These are phyloP conservation scores for Procambarus clarkii DNA, from an alignment of 1,140 invertebrate species.

Conservation along the genomic window DNA sequence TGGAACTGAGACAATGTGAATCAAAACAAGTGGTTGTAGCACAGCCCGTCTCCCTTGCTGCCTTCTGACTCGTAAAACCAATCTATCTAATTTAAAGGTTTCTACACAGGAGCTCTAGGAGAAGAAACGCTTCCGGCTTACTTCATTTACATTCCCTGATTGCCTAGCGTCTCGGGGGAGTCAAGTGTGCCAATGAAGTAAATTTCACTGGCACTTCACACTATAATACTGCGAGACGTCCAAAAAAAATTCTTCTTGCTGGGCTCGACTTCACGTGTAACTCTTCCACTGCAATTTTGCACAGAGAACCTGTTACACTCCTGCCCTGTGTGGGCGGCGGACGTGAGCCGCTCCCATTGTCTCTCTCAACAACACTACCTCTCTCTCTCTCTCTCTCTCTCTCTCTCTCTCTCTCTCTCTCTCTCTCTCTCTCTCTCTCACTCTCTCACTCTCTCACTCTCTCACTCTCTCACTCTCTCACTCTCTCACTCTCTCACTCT, in stretches of 20 bases:
- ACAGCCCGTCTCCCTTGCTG: no score
- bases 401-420: not conserved
- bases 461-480: not conserved
- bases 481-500: not conserved
- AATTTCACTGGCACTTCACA: constrained; percentile 5
- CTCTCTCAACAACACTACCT: not conserved
- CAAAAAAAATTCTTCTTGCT: not conserved
- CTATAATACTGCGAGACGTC: not conserved
- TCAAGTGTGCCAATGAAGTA: constrained; percentile 11
- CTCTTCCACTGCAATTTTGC: no score
- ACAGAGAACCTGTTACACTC: no score
- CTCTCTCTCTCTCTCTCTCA: no score
- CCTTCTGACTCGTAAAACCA: constrained; percentile 9
- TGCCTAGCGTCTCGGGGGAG: constrained; percentile 37
- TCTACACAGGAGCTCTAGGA: not conserved
- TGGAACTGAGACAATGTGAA: no score
- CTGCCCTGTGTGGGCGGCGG: no score
- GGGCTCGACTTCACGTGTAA: not conserved
- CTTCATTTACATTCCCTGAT: constrained; percentile 58
- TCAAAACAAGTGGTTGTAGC: no score
- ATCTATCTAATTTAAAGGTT: constrained; percentile 36
- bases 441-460: not conserved
- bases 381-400: not conserved
- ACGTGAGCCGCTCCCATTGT: not conserved
- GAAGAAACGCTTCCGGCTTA: constrained; percentile 36